Base-by-base conservation (phyloP, 1,140 invertebrate genomes). In the Drosophila hydei region DNA sequence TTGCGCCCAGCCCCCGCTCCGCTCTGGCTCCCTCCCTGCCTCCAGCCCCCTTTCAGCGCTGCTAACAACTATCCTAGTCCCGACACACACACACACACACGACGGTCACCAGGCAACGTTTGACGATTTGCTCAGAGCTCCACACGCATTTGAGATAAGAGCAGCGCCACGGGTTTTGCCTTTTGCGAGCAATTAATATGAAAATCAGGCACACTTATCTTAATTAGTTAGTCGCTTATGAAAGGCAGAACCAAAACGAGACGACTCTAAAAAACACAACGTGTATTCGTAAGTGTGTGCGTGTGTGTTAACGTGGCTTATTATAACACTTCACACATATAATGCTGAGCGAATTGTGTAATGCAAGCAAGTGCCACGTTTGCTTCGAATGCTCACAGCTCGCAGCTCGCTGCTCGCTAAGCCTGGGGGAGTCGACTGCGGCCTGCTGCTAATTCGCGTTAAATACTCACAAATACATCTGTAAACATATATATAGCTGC, bases 161-260 rank as follows among this genome's bases (percentile, higher is more conserved):
- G 74, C 55, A 62, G 60, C 78, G 76, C 79, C 74, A 71, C 67
- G 83, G 78, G 64, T 79, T 51, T 33, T 12, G 30, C 30, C 63
- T 75, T 79, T 72, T 76, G 81, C 88, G 85, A 77, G 68, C 83
- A 79, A 88, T 87, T 87, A 76, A 87, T 88, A 87, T 87, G 79
- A 88, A 88, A 88, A 88, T 88, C 83, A 88, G 83, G 88, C 83
- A 88, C 84, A 88, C 83, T 88, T 88, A 88, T 88, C 83, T 88
- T 88, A 88, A 88, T 88, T 88, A 88, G 83, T 67, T 83, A 88
- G 67, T 81, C 77, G 61, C 80, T 68, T 84, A 65, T 77, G 80
- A 77, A 79, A 79, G 59, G 65, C 30, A 59, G 51, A 76, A 63
- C 60, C 58, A 27, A 65, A 70, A 67, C 62, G 55, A 45, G 19